Conservation (phyloP, 1,140 invertebrate genomes). For the Neodiprion pinetum region DNA sequence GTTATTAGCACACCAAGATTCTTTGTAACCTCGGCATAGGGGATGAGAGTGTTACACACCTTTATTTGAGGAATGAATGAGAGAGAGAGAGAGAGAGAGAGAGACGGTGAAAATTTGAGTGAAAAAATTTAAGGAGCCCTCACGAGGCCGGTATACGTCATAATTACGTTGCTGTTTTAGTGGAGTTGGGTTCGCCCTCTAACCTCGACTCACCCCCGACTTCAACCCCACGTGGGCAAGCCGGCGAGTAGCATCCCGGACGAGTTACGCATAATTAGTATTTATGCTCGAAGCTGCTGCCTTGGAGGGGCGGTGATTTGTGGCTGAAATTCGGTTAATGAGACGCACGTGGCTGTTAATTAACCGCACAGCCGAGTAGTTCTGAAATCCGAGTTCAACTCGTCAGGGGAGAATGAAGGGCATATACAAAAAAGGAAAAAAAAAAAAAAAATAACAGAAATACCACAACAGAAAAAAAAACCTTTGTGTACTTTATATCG, state of each 20-base stretch:
- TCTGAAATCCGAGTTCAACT: not conserved
- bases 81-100: not conserved
- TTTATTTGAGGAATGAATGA: not conserved
- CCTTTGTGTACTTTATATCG: not conserved
- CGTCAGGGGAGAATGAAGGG: constrained; percentile 14
- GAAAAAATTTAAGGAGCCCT: constrained; percentile 20
- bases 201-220: not conserved
- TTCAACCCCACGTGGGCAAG: not conserved
- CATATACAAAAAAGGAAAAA: constrained; percentile 13
- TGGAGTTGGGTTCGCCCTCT: not conserved
- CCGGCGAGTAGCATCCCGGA: not conserved
- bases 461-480: constrained; percentile 8
- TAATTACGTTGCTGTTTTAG: constrained; percentile 1
- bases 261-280: constrained; percentile 44
- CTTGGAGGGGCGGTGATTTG: constrained; percentile 34
- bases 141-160: constrained; percentile 4
- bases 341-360: constrained; percentile 47
- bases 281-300: constrained; percentile 38
- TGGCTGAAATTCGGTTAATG: constrained; percentile 44
- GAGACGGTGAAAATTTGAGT: constrained; percentile 11
- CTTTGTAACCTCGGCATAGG: too few species aligned
- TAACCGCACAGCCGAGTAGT: constrained; percentile 28
- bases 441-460: constrained; percentile 20
- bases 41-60: too few species aligned
- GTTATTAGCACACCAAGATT: too few species aligned